Evolutionary conservation across 2,888 invertebrate genomes (phyloP), one percentile per base, ranked within the genome.

Genomic region (Eupeodes luniger): DNA sequence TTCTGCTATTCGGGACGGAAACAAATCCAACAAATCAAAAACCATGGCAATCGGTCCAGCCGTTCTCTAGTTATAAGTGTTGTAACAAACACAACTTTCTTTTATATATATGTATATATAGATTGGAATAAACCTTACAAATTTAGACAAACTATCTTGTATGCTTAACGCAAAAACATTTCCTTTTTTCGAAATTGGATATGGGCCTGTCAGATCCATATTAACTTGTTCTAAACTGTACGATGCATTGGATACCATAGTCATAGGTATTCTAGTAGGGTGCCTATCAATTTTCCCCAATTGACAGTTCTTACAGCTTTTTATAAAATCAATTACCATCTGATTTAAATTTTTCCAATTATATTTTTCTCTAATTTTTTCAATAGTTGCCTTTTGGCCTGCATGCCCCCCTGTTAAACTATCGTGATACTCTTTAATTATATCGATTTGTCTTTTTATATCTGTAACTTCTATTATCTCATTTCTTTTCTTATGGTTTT

Each of bases 281-380:
- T 44, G 44, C 44, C 44, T 44, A 44, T 44, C 44, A 44, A 44
- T 44, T 44, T 10, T 44, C 6, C 10, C 44, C 10, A 44, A 44
- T 5, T 44, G 44, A 44, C 44, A 44, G 44, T 44, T 44, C 44
- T 44, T 44, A 44, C 44, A 44, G 5, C 44, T 44, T 44, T 44
- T 44, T 44, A 51, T 51, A 51, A 51, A 51, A 51, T 51, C 10
- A 51, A 51, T 51, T 51, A 51, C 51, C 51, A 51, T 51, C 51
- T 51, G 51, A 7, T 51, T 51, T 44, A 44, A 44, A 5, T 44
- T 44, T 44, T 44, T 44, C 44, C 44, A 44, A 44, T 44, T 44
- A 44, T 51, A 11, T 12, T 51, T 51, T 51, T 51, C 51, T 11
- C 10, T 51, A 51, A n/a, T 14, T 51, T 51, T 51, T 51, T 51